These are phyloP conservation scores for Parazoanthus atlanticus DNA, from an alignment of 92 coral and sea anemone genomes.

Conservation along the genomic window DNA sequence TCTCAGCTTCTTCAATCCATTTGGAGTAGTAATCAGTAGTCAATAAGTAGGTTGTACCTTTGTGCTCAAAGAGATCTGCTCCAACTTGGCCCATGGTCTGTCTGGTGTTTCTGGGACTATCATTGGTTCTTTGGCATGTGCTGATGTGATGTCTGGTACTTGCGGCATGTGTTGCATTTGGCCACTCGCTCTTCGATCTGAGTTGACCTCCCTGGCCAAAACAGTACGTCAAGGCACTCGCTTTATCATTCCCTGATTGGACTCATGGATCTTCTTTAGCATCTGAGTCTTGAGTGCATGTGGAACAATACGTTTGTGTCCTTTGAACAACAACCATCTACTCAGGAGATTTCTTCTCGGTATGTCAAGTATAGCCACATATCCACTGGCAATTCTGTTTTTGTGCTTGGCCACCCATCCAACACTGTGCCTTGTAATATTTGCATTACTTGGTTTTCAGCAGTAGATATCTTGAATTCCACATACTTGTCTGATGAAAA, in stretches of 20 bases:
- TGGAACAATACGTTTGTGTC: conserved; percentile 37
- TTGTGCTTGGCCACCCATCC: conserved; percentile 56
- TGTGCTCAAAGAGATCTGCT: too few species aligned
- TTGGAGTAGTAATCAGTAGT: too few species aligned
- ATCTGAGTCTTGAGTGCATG: neutral
- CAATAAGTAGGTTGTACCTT: too few species aligned
- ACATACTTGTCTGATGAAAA: conserved; percentile 33
- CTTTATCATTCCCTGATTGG: neutral
- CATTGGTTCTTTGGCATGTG: too few species aligned
- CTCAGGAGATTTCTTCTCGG: conserved; percentile 52
- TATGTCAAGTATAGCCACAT: conserved; percentile 50
- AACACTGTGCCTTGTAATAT: conserved; percentile 42
- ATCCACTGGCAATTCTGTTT: conserved; percentile 47
- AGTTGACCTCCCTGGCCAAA: conserved; percentile 6
- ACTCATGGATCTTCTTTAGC: neutral
- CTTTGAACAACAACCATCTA: conserved; percentile 55
- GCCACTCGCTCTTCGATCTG: neutral
- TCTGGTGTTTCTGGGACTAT: too few species aligned
- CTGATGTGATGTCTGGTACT: too few species aligned
- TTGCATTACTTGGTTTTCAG: conserved; percentile 43
- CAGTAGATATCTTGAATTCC: conserved; percentile 41
- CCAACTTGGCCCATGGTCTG: too few species aligned
- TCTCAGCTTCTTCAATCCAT: too few species aligned
- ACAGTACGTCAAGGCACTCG: neutral
- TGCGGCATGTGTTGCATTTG: too few species aligned